Conservation (phyloP, 2,797 vertebrate genomes). For the Hylomyscus alleni region DNA sequence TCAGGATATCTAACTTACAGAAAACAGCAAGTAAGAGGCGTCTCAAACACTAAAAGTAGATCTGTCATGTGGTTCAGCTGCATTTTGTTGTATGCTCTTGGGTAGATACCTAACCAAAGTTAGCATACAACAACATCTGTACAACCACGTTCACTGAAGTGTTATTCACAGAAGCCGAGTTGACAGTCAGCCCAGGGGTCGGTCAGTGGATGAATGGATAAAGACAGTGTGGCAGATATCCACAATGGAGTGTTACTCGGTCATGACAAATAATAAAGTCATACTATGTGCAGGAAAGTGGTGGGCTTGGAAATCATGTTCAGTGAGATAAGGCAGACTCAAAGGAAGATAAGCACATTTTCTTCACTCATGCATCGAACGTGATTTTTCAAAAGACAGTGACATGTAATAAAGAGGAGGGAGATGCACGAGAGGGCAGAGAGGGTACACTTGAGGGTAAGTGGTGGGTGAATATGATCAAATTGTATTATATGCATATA, state of each 20-base stretch:
- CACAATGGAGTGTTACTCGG: neutral
- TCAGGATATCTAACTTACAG: neutral
- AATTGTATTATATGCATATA: neutral
- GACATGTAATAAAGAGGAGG: neutral
- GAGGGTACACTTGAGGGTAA: neutral
- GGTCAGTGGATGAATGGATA: neutral
- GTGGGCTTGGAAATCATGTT: neutral
- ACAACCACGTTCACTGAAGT: rapidly evolving
- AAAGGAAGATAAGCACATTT: neutral
- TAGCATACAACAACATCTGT: neutral
- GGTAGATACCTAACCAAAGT: neutral
- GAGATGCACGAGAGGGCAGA: neutral
- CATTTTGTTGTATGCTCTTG: neutral
- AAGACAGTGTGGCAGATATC: neutral
- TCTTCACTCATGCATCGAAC: neutral
- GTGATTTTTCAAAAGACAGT: neutral
- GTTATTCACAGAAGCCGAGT: neutral
- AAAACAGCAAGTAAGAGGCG: neutral
- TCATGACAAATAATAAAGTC: neutral
- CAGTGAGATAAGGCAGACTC: neutral
- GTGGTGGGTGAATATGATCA: neutral
- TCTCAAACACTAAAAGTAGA: neutral
- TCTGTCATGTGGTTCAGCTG: neutral
- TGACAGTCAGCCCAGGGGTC: neutral
- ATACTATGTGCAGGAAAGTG: neutral